Percentiles rank a stretch among this genome's conserved stretches.
Evolutionary conservation across 2,888 invertebrate genomes (phyloP).

Genomic region (Pocota personata): DNA sequence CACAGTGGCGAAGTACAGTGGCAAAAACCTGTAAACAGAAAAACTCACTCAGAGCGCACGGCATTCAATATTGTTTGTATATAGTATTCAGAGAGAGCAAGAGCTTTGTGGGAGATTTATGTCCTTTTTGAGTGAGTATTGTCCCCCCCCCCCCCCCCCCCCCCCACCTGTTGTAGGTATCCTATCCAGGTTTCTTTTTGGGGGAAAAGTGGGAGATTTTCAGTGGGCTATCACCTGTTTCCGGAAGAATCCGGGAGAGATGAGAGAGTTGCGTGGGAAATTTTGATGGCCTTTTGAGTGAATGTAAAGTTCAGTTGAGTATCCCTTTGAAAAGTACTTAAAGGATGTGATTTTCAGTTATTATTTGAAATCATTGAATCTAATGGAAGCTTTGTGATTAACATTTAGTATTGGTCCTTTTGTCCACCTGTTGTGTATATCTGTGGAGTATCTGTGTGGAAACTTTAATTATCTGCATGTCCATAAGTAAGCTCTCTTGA

Average conservation of each 20-base stretch:
- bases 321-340: not conserved
- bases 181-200: conserved; percentile 24
- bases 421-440: conserved; percentile 7
- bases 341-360: not conserved
- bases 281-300: not conserved
- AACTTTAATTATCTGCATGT: not conserved
- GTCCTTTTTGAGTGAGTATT: conserved; percentile 32
- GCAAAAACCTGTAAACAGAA: conserved; percentile 1
- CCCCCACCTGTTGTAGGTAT: conserved; percentile 57
- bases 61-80: not conserved
- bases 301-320: conserved; percentile 5
- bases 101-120: conserved; percentile 30
- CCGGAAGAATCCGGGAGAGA: conserved; percentile 47
- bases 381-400: too few relatives aligned
- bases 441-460: not conserved
- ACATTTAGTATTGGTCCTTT: not conserved
- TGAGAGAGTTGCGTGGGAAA: conserved; percentile 12
- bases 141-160: too few relatives aligned
- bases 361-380: too few relatives aligned
- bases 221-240: not conserved
- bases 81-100: not conserved
- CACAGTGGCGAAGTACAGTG: conserved; percentile 34
- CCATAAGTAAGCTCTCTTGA: conserved; percentile 6
- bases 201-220: not conserved
- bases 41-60: conserved; percentile 58